Evolutionary conservation across 1,140 invertebrate genomes (phyloP), one percentile per base, ranked within the genome.

Genomic region (Liolophura sinensis): DNA sequence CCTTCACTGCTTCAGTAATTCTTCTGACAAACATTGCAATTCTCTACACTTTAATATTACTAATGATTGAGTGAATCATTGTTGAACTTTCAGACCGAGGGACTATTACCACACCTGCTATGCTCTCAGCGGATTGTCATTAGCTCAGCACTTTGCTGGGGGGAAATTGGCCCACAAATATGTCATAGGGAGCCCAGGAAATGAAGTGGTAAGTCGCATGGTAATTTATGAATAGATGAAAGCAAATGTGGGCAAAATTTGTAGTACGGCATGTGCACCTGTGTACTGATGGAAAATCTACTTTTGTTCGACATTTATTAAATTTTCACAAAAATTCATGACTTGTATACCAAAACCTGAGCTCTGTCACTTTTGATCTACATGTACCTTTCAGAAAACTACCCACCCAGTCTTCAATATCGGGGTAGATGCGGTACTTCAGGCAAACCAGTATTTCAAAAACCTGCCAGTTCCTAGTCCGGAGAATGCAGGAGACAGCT

Each of bases 71-170:
- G 31, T 40, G 31, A 40, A 3, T 40, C 31, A 40, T 40, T 40
- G 31, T 40, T 40, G 9, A 40, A 63, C 78, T 89, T 88, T 67
- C 84, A 95, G 93, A 82, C 86, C 88, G 60, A 86, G 91, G 72
- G 97, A 99, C 86, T 89, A 93, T 64, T 99, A 99, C 83, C 97
- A 99, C 80, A 98, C 96, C 0, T 98, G 96, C 84, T 99, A 99
- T 79, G 91, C 91, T 3, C 84, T 99, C 4, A 96, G 95, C 86
- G 97, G 97, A n/a, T 85, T 99, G 22, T 94, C 96, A 24, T 87
- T 98, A 61, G 91, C 95, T 46, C 97, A 99, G 85, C 92, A 96
- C 87, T 92, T 91, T 54, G 85, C 87, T n/a, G 84, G 82, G 54
- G 84, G 79, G 50, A 79, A 78, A 67, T 64, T 86, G 47, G 72